Conservation (phyloP, 2,797 vertebrate species). For the Sebastes taczanowskii region DNA sequence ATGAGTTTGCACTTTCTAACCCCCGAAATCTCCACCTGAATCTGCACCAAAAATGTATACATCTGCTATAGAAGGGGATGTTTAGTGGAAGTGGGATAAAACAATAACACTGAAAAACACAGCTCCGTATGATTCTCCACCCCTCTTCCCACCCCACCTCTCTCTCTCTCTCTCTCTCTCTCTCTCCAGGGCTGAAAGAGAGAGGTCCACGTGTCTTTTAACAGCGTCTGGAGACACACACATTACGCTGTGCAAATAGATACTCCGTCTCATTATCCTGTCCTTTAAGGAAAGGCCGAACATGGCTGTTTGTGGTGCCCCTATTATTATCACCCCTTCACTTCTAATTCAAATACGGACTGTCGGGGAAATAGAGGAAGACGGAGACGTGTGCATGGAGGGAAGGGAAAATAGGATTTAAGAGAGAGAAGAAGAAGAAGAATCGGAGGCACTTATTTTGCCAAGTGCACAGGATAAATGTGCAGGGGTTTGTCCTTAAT, state of each 20-base stretch:
- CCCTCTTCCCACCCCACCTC: neutral
- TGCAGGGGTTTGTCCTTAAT: conserved; percentile 2
- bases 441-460: conserved; percentile 32
- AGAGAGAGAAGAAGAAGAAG: conserved; percentile 28
- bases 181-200: conserved; percentile 30
- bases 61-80: neutral
- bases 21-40: neutral
- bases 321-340: conserved; percentile 73
- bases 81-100: neutral
- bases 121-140: conserved; percentile 2
- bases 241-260: conserved; percentile 85
- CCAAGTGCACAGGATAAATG: neutral
- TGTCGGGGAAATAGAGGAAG: conserved; percentile 50
- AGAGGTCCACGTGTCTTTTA: conserved; percentile 68
- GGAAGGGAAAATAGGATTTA: conserved; percentile 13
- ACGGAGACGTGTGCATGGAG: conserved; percentile 20
- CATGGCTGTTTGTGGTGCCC: conserved; percentile 73
- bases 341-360: conserved; percentile 75
- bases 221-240: conserved; percentile 77
- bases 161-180: no score
- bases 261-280: conserved; percentile 83
- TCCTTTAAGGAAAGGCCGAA: conserved; percentile 81
- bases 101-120: neutral
- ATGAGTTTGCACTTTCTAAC: conserved; percentile 38
- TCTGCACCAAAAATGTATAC: neutral